These are phyloP conservation scores for Argopecten irradians DNA, from an alignment of 1,140 invertebrate genomes.

Conservation along the genomic window DNA sequence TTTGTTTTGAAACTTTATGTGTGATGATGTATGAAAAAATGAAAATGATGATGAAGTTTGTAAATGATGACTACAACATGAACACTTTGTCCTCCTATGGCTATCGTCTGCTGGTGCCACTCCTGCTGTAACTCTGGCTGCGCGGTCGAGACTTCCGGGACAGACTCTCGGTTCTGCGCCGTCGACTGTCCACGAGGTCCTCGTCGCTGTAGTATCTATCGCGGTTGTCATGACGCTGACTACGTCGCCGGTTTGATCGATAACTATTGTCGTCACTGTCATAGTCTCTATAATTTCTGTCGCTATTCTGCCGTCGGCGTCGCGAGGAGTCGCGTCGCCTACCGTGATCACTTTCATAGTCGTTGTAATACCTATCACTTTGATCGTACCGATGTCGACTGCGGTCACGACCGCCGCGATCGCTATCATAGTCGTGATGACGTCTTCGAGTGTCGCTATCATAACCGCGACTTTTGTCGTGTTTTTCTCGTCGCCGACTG, in stretches of 20 bases:
- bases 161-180: background rate
- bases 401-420: background rate
- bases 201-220: conserved; percentile 15
- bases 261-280: background rate
- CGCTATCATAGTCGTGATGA: background rate
- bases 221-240: background rate
- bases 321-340: background rate
- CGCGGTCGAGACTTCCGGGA: background rate
- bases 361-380: background rate
- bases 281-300: background rate
- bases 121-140: background rate
- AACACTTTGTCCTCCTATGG: background rate
- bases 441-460: background rate
- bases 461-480: background rate
- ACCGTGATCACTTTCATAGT: background rate
- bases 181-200: background rate
- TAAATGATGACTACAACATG: background rate
- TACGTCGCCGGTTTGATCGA: background rate
- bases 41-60: background rate
- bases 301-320: background rate
- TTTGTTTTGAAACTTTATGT: background rate
- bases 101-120: too few species aligned
- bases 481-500: background rate
- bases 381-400: background rate
- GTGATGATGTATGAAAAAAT: background rate